Conservation (phyloP, 2,113 vertebrate genomes). For the Scophthalmus maximus region DNA sequence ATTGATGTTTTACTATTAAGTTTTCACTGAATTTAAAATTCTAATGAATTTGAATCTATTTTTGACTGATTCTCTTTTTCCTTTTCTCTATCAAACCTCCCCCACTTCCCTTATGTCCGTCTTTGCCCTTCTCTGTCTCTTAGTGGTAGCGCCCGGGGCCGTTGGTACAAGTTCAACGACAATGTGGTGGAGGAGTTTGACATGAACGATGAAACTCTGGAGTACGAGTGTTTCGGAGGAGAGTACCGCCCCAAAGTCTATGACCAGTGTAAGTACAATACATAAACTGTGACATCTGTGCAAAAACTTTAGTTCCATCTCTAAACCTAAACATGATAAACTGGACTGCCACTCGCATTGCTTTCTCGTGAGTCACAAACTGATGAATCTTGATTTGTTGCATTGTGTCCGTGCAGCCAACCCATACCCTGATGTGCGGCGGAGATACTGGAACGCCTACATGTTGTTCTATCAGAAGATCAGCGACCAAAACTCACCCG, state of each 20-base stretch:
- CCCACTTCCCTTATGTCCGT: neutral
- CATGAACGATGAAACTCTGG: conserved; percentile 94
- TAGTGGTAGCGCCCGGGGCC: conserved; percentile 91
- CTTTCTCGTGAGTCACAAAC: neutral
- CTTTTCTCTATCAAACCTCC: neutral
- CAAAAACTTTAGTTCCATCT: too few relatives aligned
- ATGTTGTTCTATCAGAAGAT: conserved; percentile 99
- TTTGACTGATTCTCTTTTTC: neutral
- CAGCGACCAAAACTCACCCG: conserved; percentile 96
- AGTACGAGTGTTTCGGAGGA: conserved; percentile 98
- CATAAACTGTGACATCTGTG: neutral
- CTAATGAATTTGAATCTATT: too few relatives aligned
- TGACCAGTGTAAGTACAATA: conserved; percentile 91
- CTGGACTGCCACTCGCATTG: neutral
- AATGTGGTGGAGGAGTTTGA: conserved; percentile 98
- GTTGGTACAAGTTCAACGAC: conserved; percentile 99
- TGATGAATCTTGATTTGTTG: conserved; percentile 1
- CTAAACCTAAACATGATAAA: neutral
- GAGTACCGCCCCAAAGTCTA: conserved; percentile 98
- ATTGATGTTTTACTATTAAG: too few relatives aligned
- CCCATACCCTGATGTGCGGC: conserved; percentile 94
- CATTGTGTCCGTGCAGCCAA: conserved; percentile 84
- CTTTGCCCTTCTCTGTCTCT: neutral
- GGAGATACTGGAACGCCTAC: conserved; percentile 99
- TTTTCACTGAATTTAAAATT: too few relatives aligned